A percentile compares a stretch with the other conserved stretches of the same genome.
phyloP scores from a whole-genome alignment of 92 coral and sea anemone species.

The Virgularia gustaviana region DNA sequence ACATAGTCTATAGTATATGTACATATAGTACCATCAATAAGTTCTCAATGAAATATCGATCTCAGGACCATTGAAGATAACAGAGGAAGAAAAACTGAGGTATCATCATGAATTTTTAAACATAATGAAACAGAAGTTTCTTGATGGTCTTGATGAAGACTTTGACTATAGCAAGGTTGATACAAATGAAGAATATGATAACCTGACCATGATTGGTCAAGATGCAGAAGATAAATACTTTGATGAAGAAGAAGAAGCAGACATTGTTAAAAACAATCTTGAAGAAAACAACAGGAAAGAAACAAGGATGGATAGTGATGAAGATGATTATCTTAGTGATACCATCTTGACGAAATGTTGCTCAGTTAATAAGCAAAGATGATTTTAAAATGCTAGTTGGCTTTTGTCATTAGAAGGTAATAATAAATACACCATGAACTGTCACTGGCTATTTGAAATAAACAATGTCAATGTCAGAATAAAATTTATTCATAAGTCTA shows the following conservation, averaged over 20 bases:
- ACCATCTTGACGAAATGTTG: slow-evolving; percentile 17
- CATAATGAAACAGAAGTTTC: slow-evolving; percentile 79
- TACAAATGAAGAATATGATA: slow-evolving; percentile 82
- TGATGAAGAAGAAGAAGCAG: slow-evolving; percentile 71
- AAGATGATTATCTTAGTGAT: slow-evolving; percentile 26
- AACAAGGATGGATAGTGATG: slow-evolving; percentile 26
- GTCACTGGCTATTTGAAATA: slow-evolving; percentile 6
- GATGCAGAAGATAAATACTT: slow-evolving; percentile 92
- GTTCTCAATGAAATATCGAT: too few species aligned
- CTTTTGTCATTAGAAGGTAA: neutral
- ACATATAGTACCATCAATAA: too few species aligned
- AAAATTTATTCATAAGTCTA: too few species aligned
- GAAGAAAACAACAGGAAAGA: neutral
- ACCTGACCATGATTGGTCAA: slow-evolving; percentile 59
- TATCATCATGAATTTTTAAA: slow-evolving; percentile 73
- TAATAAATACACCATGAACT: slow-evolving; percentile 17
- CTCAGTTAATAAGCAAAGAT: slow-evolving; percentile 3
- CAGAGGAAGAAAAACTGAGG: slow-evolving; percentile 69
- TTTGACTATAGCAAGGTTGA: slow-evolving; percentile 87
- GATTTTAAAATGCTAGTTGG: neutral
- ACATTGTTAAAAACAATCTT: neutral
- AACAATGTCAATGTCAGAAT: too few species aligned
- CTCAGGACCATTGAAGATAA: too few species aligned
- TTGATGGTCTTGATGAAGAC: slow-evolving; percentile 79
- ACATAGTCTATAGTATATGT: too few species aligned